Conservation (phyloP, 2,113 vertebrate genomes). For the Labeo catla region DNA sequence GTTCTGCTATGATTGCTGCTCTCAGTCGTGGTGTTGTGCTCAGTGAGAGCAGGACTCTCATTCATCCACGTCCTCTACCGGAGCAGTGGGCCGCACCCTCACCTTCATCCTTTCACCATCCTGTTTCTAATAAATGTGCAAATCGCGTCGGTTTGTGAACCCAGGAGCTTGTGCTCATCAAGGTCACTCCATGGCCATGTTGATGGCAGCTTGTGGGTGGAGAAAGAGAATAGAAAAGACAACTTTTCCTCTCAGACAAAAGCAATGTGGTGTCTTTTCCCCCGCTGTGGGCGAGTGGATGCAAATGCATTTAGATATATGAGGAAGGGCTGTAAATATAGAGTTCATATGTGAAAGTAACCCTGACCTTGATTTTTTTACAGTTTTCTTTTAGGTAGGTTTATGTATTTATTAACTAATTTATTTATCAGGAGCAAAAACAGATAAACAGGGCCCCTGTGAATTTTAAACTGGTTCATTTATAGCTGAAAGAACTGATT, state of each 20-base stretch:
- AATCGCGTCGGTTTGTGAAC: constrained; percentile 49
- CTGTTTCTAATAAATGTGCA: constrained; percentile 53
- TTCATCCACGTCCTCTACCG: neutral
- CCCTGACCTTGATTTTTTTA: neutral
- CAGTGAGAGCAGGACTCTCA: neutral
- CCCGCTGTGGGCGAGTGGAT: constrained; percentile 41
- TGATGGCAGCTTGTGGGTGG: constrained; percentile 50
- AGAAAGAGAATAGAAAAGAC: constrained; percentile 12
- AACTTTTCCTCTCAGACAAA: constrained; percentile 24
- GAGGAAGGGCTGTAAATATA: constrained; percentile 17
- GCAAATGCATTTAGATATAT: constrained; percentile 4
- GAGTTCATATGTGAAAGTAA: constrained; percentile 35
- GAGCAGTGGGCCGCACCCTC: constrained; percentile 2
- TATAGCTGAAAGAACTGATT: neutral
- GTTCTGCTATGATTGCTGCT: neutral
- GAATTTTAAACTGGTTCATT: too few species aligned
- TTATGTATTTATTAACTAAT: too few species aligned
- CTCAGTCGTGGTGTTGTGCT: neutral
- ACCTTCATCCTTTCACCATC: neutral
- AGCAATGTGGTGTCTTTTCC: constrained; percentile 19
- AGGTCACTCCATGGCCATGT: constrained; percentile 48
- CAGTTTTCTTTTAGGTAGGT: too few species aligned
- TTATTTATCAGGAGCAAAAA: too few species aligned
- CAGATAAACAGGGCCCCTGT: too few species aligned
- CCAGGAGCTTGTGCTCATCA: constrained; percentile 38